Conservation (phyloP, 2,797 vertebrate species). For the Ibycter americanus region DNA sequence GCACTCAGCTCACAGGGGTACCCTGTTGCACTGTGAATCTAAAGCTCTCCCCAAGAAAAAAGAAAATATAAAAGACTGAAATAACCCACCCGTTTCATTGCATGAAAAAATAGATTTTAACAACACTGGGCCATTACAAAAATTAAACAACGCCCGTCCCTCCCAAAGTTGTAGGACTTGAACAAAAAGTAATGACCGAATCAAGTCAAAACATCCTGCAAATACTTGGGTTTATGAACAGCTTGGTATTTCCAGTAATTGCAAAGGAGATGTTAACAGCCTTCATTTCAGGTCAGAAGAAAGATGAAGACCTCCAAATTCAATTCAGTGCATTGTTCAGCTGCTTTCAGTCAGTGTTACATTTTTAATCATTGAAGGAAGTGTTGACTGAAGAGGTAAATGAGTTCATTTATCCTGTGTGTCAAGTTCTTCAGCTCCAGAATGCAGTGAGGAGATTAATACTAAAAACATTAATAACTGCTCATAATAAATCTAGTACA, state of each 20-base stretch:
- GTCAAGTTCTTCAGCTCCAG: neutral
- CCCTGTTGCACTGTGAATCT: neutral
- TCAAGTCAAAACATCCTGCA: neutral
- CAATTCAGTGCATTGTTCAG: neutral
- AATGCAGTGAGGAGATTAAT: neutral
- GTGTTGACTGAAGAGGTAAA: neutral
- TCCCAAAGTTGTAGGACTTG: neutral
- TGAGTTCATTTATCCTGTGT: neutral
- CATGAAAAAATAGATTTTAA: neutral
- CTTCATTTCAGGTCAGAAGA: neutral
- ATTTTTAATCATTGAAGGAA: conserved; percentile 4
- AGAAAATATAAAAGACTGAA: no score
- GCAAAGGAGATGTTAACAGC: neutral
- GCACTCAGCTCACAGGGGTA: neutral
- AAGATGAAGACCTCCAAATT: neutral
- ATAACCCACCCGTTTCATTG: neutral
- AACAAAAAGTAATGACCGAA: neutral
- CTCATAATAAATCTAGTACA: neutral
- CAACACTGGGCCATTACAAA: neutral
- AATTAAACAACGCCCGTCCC: neutral
- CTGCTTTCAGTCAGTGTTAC: neutral
- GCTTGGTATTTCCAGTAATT: neutral
- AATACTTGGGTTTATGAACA: neutral
- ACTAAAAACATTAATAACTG: neutral
- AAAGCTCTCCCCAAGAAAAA: neutral